phyloP scores from a whole-genome alignment of 2,797 vertebrate species.

The Gadopsis marmoratus region DNA sequence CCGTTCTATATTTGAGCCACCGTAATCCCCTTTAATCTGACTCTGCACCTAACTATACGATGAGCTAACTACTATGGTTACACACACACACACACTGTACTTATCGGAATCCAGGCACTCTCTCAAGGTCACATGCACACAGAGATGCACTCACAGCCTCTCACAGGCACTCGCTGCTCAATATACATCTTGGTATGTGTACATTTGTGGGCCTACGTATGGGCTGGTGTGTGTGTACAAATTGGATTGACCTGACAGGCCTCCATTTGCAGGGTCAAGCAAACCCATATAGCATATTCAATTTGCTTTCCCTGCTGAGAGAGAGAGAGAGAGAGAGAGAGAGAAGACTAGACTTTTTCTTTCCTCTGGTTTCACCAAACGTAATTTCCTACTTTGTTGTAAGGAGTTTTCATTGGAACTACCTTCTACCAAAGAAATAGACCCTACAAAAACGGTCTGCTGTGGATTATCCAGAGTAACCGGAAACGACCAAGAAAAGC shows the following conservation, averaged over 20 bases:
- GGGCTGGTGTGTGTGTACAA: constrained; percentile 32
- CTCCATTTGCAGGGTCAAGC: constrained; percentile 68
- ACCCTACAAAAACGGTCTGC: not conserved
- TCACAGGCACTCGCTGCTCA: constrained; percentile 29
- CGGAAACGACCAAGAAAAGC: not conserved
- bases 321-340: not conserved
- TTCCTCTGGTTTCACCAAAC: not conserved
- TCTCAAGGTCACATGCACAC: constrained; percentile 53
- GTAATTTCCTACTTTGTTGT: not conserved
- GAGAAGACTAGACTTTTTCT: constrained; percentile 20
- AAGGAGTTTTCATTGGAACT: not conserved
- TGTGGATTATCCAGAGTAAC: not conserved
- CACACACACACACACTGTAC: constrained; percentile 7
- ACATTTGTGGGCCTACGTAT: not conserved
- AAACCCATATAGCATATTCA: constrained; percentile 68
- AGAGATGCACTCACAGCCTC: constrained; percentile 19
- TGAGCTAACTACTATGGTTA: constrained; percentile 46
- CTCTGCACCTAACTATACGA: constrained; percentile 47
- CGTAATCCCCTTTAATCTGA: constrained; percentile 63
- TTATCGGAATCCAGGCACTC: constrained; percentile 26
- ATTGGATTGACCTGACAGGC: constrained; percentile 58
- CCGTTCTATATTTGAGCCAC: constrained; percentile 30
- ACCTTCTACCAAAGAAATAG: not conserved
- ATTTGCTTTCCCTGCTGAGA: constrained; percentile 53
- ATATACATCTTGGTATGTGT: constrained; percentile 34